These are phyloP conservation scores for Synanthedon myopaeformis DNA, from an alignment of 2,888 invertebrate species.

Conservation along the genomic window DNA sequence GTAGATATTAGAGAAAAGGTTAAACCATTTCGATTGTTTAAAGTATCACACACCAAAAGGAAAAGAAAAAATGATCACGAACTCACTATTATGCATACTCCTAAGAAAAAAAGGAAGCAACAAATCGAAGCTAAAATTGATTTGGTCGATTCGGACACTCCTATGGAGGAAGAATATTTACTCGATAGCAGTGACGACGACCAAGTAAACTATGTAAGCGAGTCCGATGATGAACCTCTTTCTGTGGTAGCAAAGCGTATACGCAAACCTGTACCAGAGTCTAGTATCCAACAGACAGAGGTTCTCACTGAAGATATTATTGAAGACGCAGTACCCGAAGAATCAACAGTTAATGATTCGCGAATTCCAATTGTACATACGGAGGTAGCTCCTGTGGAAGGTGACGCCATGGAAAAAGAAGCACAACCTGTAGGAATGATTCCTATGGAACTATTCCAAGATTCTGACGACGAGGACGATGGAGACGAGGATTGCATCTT, in stretches of 20 bases:
- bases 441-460: conserved; percentile 1
- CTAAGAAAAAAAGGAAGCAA: conserved; percentile 1
- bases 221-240: conserved; percentile 50
- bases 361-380: no score
- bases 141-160: conserved; percentile 21
- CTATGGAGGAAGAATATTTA: conserved; percentile 21
- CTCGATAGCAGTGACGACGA: conserved; percentile 5
- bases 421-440: neutral
- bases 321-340: no score
- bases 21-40: conserved; percentile 26
- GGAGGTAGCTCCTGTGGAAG: no score
- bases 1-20: neutral
- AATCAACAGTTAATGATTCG: no score
- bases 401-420: neutral
- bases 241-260: conserved; percentile 33
- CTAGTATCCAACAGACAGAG: neutral
- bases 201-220: conserved; percentile 4
- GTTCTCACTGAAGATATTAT: no score
- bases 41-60: conserved; percentile 9
- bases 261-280: conserved; percentile 3
- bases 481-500: conserved; percentile 25
- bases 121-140: conserved; percentile 16
- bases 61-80: conserved; percentile 4
- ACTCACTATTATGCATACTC: conserved; percentile 2
- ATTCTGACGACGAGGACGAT: conserved; percentile 1